Evolutionary conservation across 92 coral and sea anemone genomes (phyloP), one percentile per base, ranked within the genome.

Genomic region (Parazoanthus atlanticus): DNA sequence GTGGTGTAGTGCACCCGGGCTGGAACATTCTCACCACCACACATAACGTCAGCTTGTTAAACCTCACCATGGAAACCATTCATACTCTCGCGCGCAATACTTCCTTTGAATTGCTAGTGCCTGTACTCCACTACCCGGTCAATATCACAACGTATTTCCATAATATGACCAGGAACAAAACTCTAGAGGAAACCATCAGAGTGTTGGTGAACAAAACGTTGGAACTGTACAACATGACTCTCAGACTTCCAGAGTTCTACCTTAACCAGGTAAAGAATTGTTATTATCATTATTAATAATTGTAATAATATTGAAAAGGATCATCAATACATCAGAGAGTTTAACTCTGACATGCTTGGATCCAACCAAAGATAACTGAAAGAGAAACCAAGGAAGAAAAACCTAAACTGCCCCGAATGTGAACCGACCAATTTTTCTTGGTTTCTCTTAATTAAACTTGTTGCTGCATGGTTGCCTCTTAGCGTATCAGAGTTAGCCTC

Each of bases 1-100:
- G 95, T 0, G 95, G 95, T 70, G 90, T 93, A 26, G 72, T 84
- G 19, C 89, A 91, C 34, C 95, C 95, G 3, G 79, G 82, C 70
- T 93, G 94, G 94, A 49, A 70, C 79, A 92, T 89, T 74, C 31
- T 91, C 52, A 67, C 94, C 52, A 88, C 73, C 36, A 74, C 82
- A 1, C 86, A 86, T 56, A 87, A 91, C 78, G 78, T 91, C 64
- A 93, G 95, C 86, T 54, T 89, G 26, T 77, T 89, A 66, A 89
- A 93, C 86, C 56, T 82, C 29, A 91, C 94, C 56, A 40, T 89
- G 81, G 92, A 86, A 33, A 52, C 79, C 66, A 26, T 93, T 76
- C 94, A 91, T 79, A 82, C 89, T 23, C 43, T 82, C 52, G 72
- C 74, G 28, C 32, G 88, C 86, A 47, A 83, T 40, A 91, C 93